Conservation (phyloP, 2,888 invertebrate genomes). For the Biston stratarius region DNA sequence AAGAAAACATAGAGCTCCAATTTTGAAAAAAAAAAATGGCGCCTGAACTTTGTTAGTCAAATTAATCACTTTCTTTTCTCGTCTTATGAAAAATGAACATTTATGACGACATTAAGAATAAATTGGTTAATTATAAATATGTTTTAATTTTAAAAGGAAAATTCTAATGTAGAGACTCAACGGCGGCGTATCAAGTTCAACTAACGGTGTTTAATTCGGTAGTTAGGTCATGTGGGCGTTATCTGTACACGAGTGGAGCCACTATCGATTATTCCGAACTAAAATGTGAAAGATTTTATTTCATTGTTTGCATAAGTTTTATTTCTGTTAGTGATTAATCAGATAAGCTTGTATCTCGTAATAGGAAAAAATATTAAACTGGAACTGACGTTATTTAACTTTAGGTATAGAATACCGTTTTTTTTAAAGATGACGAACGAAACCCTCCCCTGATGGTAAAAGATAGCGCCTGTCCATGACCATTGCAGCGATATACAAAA, state of each 20-base stretch:
- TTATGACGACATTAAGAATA: neutral
- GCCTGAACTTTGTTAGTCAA: neutral
- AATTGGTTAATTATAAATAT: neutral
- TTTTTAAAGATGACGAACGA: too few species aligned
- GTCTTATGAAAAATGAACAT: too few species aligned
- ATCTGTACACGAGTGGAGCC: neutral
- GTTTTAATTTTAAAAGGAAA: neutral
- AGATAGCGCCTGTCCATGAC: too few species aligned
- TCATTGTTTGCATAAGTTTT: neutral
- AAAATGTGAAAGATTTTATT: neutral
- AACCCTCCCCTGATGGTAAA: too few species aligned
- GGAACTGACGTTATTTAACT: too few species aligned
- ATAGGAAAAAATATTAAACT: too few species aligned
- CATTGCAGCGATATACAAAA: too few species aligned
- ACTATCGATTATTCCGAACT: neutral
- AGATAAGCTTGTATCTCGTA: too few species aligned
- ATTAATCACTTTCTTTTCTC: neutral
- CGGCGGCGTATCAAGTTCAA: slow-evolving; percentile 7
- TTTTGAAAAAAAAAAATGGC: slow-evolving; percentile 13
- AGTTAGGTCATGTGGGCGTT: neutral
- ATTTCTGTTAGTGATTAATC: too few species aligned
- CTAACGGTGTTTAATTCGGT: slow-evolving; percentile 11
- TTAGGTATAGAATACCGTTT: too few species aligned
- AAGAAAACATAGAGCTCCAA: slow-evolving; percentile 33
- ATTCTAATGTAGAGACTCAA: neutral